Evolutionary conservation across 2,113 vertebrate genomes (phyloP), one percentile per base, ranked within the genome.

Genomic region (Neolamprologus variostigma): DNA sequence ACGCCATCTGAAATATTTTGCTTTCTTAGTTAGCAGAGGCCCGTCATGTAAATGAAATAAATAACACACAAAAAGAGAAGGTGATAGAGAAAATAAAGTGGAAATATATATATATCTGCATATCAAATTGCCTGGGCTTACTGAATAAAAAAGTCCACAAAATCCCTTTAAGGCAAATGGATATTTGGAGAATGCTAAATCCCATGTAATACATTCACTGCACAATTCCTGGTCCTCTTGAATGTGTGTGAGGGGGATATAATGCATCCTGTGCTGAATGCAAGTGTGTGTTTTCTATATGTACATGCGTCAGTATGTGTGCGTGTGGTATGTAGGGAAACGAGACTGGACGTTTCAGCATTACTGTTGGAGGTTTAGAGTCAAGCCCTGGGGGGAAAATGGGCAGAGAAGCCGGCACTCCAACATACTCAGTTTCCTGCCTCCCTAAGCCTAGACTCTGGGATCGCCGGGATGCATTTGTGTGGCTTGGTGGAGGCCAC

Each of bases 401-500:
- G 87, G 85, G 85, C 76, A 81, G 40, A 86, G 45, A 89, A 86
- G 63, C 66, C 35, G 7, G 59, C 42, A 31, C 82, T 86, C 40
- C 63, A 71, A 59, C 87, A 88, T 86, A 85, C 85, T 96, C 93
- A 96, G 85, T 95, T 95, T 79, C 21, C 94, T 5, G 86, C 86
- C 66, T 89, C 87, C 37, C 57, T 63, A 13, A 61, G 82, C 26
- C 31, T 87, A 16, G 92, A 81, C 73, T 28, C 89, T 1, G 94
- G 94, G 93, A 93, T 96, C 54, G 96, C 95, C 12, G 97, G 96
- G 80, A 97, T 96, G 8, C 98, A 99, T 94, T 96, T 96, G 81
- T 98, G 97, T 2, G 97, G 96, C 33, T 93, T 96, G 23, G 96
- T 89, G 42, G 97, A 96, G 8, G 97, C 96, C 92, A 97, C 87